Conservation (phyloP, 2,113 vertebrate species). For the Notechis scutatus region DNA sequence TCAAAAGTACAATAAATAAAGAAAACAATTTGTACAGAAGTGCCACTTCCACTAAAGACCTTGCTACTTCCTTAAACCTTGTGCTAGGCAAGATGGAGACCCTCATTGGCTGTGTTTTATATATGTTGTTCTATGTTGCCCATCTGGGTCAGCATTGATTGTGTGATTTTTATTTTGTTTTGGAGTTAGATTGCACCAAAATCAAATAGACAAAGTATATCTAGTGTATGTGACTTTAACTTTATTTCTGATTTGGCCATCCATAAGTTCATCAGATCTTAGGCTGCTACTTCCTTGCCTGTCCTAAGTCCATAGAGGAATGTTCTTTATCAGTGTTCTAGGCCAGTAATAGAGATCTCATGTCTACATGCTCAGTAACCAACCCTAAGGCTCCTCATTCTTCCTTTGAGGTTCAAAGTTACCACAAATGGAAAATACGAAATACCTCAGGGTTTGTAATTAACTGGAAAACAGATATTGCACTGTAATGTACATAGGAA, state of each 20-base stretch:
- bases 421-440: not conserved
- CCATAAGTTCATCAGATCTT: slow-evolving; percentile 30
- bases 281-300: slow-evolving; percentile 52
- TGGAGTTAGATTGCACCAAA: not conserved
- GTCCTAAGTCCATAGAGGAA: slow-evolving; percentile 38
- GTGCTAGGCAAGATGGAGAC: not conserved
- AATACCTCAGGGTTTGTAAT: not conserved
- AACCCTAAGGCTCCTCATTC: not conserved
- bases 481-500: not conserved
- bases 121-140: not conserved
- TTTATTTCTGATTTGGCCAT: slow-evolving; percentile 44
- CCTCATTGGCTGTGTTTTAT: not conserved
- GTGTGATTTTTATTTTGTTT: not conserved
- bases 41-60: not conserved
- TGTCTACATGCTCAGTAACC: slow-evolving; percentile 5
- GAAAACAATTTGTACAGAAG: not conserved
- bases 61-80: not conserved
- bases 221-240: slow-evolving; percentile 36
- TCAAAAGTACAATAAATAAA: not conserved
- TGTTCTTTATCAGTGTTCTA: slow-evolving; percentile 23
- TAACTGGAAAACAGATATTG: not conserved
- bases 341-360: slow-evolving; percentile 36
- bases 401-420: slow-evolving; percentile 29
- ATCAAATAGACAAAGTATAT: not conserved
- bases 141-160: not conserved